These are phyloP conservation scores for Eospalax fontanierii DNA, from an alignment of 2,797 vertebrate species.

Conservation along the genomic window DNA sequence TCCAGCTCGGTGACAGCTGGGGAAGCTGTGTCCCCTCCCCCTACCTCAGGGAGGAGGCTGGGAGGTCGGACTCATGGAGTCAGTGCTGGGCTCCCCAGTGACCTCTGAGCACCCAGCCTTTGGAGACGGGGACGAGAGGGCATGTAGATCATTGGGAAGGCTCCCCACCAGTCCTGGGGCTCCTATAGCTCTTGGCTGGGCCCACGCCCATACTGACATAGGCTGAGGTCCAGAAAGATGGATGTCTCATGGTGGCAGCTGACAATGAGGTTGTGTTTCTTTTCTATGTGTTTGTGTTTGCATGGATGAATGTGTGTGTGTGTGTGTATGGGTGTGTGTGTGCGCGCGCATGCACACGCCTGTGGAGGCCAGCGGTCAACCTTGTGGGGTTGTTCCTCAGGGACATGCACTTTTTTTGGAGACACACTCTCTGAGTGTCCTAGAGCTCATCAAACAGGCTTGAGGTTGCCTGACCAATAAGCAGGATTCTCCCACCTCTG, in stretches of 20 bases:
- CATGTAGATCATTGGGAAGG: neutral
- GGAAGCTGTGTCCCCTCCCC: neutral
- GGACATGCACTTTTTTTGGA: neutral
- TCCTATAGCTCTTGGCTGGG: neutral
- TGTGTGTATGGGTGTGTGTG: too few species aligned
- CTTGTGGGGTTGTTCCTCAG: neutral
- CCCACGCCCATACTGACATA: neutral
- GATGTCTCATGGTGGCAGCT: neutral
- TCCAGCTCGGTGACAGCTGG: conserved; percentile 67
- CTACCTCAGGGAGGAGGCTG: conserved; percentile 33
- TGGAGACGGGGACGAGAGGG: neutral
- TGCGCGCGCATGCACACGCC: too few species aligned
- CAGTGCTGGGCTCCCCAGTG: conserved; percentile 13
- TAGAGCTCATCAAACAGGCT: neutral
- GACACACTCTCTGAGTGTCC: neutral
- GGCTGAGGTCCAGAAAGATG: neutral
- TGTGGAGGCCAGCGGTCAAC: neutral
- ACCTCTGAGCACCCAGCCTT: neutral
- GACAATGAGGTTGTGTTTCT: neutral
- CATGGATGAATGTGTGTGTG: too few species aligned
- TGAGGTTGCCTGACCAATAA: too few species aligned
- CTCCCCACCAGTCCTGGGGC: neutral
- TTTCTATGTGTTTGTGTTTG: too few species aligned
- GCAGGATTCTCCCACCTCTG: neutral
- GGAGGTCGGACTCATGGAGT: neutral